Evolutionary conservation across 1,140 invertebrate genomes (phyloP).

Genomic region (Drosophila punjabiensis): DNA sequence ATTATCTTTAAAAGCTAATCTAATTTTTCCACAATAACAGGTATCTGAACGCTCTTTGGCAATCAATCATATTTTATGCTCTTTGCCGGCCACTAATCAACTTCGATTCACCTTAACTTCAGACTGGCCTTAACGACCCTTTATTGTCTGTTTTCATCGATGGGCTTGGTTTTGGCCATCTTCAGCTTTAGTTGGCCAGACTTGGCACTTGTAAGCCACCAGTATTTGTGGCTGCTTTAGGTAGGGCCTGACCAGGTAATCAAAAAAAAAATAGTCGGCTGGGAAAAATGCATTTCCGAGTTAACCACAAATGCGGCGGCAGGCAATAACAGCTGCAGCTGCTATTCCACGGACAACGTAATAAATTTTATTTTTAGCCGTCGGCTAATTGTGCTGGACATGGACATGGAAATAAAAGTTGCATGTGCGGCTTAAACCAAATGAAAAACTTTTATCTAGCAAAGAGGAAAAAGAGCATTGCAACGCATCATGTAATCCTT

Average conservation of each 20-base stretch:
- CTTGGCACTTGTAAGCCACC: constrained; percentile 36
- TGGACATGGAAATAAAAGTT: constrained; percentile 53
- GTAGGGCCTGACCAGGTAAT: constrained; percentile 21
- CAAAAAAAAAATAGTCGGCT: constrained; percentile 16
- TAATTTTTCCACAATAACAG: constrained; percentile 6
- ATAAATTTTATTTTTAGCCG: constrained; percentile 78
- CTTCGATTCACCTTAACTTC: constrained; percentile 31
- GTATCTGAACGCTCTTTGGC: background rate
- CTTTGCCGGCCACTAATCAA: constrained; percentile 22
- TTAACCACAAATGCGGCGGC: constrained; percentile 20
- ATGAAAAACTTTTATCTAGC: constrained; percentile 58
- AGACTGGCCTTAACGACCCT: constrained; percentile 28
- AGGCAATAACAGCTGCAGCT: constrained; percentile 20
- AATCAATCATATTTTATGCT: constrained; percentile 44
- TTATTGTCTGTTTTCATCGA: constrained; percentile 27
- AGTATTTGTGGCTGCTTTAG: constrained; percentile 23
- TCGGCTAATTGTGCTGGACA: constrained; percentile 65
- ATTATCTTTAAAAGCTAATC: background rate
- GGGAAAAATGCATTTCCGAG: constrained; percentile 35
- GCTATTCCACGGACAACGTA: constrained; percentile 56
- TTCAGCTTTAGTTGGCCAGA: constrained; percentile 15
- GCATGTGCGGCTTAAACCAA: constrained; percentile 40
- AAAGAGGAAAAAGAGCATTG: background rate
- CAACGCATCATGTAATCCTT: constrained; percentile 51
- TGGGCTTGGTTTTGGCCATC: constrained; percentile 19